phyloP scores from a whole-genome alignment of 2,888 invertebrate species.

The Pyrrhia umbra region DNA sequence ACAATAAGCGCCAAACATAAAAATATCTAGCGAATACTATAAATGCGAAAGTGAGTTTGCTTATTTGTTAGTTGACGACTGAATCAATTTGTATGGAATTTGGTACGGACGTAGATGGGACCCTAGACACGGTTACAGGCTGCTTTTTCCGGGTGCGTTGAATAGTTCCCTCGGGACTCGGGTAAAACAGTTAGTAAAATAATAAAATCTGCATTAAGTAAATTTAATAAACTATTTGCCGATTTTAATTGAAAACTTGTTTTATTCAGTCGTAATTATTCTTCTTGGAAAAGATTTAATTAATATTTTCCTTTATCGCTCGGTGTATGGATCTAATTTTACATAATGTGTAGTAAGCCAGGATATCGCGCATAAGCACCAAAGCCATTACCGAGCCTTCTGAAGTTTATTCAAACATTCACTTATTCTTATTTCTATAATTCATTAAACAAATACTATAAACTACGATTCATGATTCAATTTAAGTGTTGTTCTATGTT shows the following conservation, averaged over 20 bases:
- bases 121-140: no score
- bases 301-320: neutral
- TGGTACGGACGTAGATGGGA: no score
- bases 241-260: neutral
- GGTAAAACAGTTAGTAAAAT: no score
- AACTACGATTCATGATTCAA: constrained; percentile 1
- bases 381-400: neutral
- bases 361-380: constrained; percentile 17
- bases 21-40: no score
- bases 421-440: constrained; percentile 8
- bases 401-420: neutral
- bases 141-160: no score
- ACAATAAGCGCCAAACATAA: no score
- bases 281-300: constrained; percentile 2
- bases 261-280: no score
- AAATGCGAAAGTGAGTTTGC: no score
- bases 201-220: neutral
- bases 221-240: neutral
- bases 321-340: constrained; percentile 1
- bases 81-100: no score
- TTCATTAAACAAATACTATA: neutral
- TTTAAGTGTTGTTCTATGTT: neutral
- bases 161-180: no score
- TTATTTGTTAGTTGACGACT: no score
- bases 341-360: constrained; percentile 3